These are phyloP conservation scores for Channallabes apus DNA, from an alignment of 2,797 vertebrate genomes.

Conservation along the genomic window DNA sequence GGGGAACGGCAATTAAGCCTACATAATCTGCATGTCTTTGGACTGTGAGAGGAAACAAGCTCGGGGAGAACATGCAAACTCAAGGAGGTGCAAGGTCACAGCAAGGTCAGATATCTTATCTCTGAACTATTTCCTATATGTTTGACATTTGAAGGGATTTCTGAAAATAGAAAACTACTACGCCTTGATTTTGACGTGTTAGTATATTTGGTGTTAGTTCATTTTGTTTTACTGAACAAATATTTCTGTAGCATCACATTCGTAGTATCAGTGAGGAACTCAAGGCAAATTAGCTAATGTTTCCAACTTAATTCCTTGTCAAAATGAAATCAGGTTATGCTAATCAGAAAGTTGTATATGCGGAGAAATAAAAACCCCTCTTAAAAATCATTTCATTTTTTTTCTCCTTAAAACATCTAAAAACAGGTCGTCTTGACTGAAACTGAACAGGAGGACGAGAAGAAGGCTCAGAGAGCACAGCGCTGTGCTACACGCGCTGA, in stretches of 20 bases:
- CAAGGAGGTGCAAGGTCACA: neutral
- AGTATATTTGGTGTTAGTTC: neutral
- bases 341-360: neutral
- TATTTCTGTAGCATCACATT: neutral
- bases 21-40: too few relatives aligned
- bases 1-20: too few relatives aligned
- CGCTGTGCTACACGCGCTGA: neutral
- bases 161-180: neutral
- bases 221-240: neutral
- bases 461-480: neutral
- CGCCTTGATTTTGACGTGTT: neutral
- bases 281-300: neutral
- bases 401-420: neutral
- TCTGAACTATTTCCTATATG: neutral
- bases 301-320: neutral
- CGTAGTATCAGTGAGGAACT: neutral
- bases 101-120: neutral
- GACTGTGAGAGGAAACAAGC: too few relatives aligned
- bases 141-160: neutral
- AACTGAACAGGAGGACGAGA: conserved; percentile 13
- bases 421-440: conserved; percentile 5
- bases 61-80: too few relatives aligned
- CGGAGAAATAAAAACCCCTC: neutral
- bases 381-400: neutral
- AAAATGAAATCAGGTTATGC: neutral